A percentile compares a stretch with the other conserved stretches of the same genome.
These are phyloP conservation scores for Pentalonia nigronervosa DNA, from an alignment of 1,140 invertebrate genomes.

Conservation along the genomic window DNA sequence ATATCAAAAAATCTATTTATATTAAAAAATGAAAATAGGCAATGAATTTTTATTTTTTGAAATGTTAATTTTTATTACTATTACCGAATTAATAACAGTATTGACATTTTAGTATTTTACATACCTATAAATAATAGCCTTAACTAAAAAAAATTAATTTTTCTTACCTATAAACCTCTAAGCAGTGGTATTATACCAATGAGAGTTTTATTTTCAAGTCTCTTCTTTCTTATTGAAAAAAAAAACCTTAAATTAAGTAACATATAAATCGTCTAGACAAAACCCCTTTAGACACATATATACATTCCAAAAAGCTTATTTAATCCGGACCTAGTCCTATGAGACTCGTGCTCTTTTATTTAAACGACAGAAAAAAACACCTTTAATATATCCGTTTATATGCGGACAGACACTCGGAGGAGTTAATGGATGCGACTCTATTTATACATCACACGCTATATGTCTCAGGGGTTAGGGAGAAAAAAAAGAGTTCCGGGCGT, in stretches of 20 bases:
- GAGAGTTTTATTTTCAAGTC: not conserved
- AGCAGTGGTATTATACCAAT: not conserved
- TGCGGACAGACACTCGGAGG: conserved; percentile 55
- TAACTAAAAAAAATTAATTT: not conserved
- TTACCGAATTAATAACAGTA: not conserved
- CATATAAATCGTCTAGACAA: conserved; percentile 47
- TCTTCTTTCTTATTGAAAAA: conserved; percentile 44
- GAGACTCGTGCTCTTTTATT: conserved; percentile 54
- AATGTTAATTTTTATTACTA: not conserved
- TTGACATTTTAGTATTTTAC: not conserved
- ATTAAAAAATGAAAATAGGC: not conserved
- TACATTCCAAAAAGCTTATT: conserved; percentile 47
- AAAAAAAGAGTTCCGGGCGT: not conserved
- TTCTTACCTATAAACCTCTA: not conserved
- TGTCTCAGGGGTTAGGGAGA: conserved; percentile 32
- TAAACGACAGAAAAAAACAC: conserved; percentile 50
- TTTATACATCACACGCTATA: conserved; percentile 17
- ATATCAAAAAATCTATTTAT: not conserved
- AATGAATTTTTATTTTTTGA: not conserved
- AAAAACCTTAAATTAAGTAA: conserved; percentile 35
- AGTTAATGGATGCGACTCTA: conserved; percentile 52
- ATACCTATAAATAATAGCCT: not conserved
- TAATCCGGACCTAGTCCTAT: conserved; percentile 34
- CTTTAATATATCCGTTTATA: conserved; percentile 58
- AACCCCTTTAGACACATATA: conserved; percentile 22